Base-by-base conservation (phyloP, 2,888 invertebrate genomes). In the Aporophyla lueneburgensis region DNA sequence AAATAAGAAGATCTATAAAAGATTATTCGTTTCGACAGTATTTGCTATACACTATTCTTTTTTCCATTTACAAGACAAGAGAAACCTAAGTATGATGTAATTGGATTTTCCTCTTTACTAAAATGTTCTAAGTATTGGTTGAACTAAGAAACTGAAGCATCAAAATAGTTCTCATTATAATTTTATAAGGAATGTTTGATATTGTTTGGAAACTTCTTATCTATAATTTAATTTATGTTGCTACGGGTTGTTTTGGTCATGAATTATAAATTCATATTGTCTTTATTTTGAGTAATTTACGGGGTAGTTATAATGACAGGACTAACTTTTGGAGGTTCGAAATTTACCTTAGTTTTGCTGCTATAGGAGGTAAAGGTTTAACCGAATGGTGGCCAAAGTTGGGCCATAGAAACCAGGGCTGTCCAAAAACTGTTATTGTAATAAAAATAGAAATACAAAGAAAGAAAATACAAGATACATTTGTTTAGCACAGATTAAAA, bases 81-180 rank as follows among this genome's bases (percentile, higher is more conserved):
- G 21, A 69, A 76, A 76, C 71, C 84, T 62, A 80, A 71, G 75
- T 19, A 65, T 51, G 33, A 69, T 40, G 46, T 81, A 72, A 82
- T 82, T 76, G 81, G 81, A 69, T 84, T 70, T 71, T 33, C 58
- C 54, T 49, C 16, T 58, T 58, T 62, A 69, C 27, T 62, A 43
- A 61, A 76, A 81, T 33, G 43, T 80, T 84, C 14, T 24, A 27
- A 74, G 53, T 56, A 70, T 46, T 27, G 49, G 33, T 69, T 59
- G 14, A 24, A 54, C 58, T 40, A 56, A 56, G 61, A 49, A 69
- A 76, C 21, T 65, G 24, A 46, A 58, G 40, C 54, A 81, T 69
- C 24, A 66, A 77, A 56, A 69, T 76, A 71, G 56, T 59, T 33
- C 69, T 74, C 51, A 69, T 75, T 71, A 80, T 56, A 51, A 68